Evolutionary conservation across 2,888 invertebrate species (phyloP), one percentile per base, ranked within the genome.

Genomic region (Tinea trinotella): DNA sequence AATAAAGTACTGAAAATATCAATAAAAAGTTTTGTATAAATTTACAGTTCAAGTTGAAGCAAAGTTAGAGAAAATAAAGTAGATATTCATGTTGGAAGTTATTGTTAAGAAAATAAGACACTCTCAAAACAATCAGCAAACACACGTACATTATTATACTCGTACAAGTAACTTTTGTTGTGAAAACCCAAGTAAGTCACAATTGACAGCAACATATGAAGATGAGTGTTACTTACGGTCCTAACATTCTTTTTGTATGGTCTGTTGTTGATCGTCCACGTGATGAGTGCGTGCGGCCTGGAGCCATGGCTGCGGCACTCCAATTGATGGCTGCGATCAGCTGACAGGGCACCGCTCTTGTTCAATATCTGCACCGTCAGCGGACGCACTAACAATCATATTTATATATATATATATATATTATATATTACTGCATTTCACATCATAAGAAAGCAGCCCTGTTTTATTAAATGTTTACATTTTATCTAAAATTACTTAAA

Each of bases 361-460:
- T 93, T 93, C 70, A 93, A 74, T 62, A 96, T 95, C 67, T 91
- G 90, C 59, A 94, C 93, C 58, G 90, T 89, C 62, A 94, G 88
- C 53, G 96, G 96, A 78, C 92, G 93, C 70, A 96, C 96, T 96
- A 89, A n/a, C n/a, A n/a, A n/a, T n/a, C n/a, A n/a, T n/a, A n/a
- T n/a, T n/a, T n/a, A n/a, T n/a, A n/a, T n/a, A n/a, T n/a, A n/a
- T n/a, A n/a, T n/a, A n/a, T n/a, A n/a, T n/a, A n/a, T n/a, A n/a
- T n/a, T n/a, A n/a, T 24, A 24, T 24, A 24, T 24, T 24, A 24
- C 24, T 24, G 24, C 24, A 24, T 24, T n/a, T n/a, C n/a, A n/a
- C n/a, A n/a, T n/a, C n/a, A n/a, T 65, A 63, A 7, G 13, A n/a
- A 44, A 7, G 10, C 13, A 64, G 57, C 13, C 13, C 18, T 19